Percentiles rank a stretch among this genome's conserved stretches.
phyloP scores from a whole-genome alignment of 2,113 vertebrate species.

The Caracal caracal region DNA sequence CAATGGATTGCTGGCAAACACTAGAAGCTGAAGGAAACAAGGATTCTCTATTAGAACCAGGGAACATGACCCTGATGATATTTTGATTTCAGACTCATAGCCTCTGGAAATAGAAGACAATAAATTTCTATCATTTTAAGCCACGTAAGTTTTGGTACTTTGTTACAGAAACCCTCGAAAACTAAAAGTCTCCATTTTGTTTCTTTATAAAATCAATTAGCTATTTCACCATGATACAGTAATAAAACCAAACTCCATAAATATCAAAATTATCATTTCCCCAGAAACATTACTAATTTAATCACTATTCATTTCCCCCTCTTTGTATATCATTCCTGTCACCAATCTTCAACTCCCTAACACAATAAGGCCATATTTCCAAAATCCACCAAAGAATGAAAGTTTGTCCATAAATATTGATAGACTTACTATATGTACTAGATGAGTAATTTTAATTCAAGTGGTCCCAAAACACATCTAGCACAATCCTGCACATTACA shows the following conservation, averaged over 20 bases:
- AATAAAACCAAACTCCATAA: slow-evolving; percentile 46
- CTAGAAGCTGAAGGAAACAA: neutral
- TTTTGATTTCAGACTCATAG: neutral
- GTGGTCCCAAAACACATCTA: neutral
- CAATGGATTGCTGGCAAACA: neutral
- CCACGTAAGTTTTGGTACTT: neutral
- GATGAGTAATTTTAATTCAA: neutral
- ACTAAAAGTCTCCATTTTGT: slow-evolving; percentile 30
- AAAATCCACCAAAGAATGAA: neutral
- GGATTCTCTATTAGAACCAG: neutral
- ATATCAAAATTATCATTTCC: neutral
- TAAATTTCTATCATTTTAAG: slow-evolving; percentile 22
- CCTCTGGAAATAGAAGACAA: neutral
- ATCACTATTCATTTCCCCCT: neutral
- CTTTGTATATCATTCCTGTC: neutral
- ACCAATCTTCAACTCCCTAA: slow-evolving; percentile 16
- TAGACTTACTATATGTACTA: neutral
- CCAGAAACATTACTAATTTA: neutral
- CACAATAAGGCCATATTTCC: neutral
- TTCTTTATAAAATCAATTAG: slow-evolving; percentile 31
- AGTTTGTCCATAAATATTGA: slow-evolving; percentile 4
- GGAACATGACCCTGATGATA: neutral
- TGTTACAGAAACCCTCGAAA: neutral
- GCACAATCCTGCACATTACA: neutral
- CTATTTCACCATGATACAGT: neutral